Evolutionary conservation across 2,113 vertebrate species (phyloP).

Genomic region (Phrynosoma blainvillii): DNA sequence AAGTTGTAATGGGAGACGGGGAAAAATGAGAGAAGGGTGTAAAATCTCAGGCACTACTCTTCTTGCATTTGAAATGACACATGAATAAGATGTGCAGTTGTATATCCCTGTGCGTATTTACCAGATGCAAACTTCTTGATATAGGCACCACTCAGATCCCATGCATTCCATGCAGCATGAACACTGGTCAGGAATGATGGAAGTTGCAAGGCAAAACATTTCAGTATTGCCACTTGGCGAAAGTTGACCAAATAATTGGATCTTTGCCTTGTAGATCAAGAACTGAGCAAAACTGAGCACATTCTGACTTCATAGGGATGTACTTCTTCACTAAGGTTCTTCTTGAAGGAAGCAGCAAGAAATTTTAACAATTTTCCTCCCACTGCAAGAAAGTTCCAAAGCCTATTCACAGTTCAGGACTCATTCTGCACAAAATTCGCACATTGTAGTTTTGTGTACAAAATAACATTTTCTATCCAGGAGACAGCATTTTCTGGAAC

Average conservation of each 20-base stretch:
- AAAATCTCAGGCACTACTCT: background rate
- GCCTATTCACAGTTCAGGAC: too few species aligned
- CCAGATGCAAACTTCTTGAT: background rate
- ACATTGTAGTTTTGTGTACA: too few species aligned
- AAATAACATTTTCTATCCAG: too few species aligned
- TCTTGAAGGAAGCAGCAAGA: too few species aligned
- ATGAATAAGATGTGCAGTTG: background rate
- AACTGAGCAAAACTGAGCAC: too few species aligned
- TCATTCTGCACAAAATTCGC: too few species aligned
- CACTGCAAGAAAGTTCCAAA: too few species aligned
- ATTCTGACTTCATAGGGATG: too few species aligned
- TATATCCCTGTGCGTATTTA: background rate
- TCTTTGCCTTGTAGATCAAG: too few species aligned
- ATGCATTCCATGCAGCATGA: background rate
- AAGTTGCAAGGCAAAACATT: background rate
- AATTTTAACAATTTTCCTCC: too few species aligned
- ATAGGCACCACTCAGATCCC: background rate
- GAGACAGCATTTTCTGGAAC: too few species aligned
- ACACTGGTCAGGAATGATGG: background rate
- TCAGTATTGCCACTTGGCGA: background rate
- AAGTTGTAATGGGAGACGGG: background rate
- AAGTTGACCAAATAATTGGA: background rate
- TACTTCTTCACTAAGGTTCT: too few species aligned
- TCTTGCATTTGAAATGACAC: background rate
- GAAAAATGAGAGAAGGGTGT: background rate